A percentile compares a stretch with the other conserved stretches of the same genome.
Conservation (phyloP, 2,113 vertebrate species). For the Xenus cinereus region DNA sequence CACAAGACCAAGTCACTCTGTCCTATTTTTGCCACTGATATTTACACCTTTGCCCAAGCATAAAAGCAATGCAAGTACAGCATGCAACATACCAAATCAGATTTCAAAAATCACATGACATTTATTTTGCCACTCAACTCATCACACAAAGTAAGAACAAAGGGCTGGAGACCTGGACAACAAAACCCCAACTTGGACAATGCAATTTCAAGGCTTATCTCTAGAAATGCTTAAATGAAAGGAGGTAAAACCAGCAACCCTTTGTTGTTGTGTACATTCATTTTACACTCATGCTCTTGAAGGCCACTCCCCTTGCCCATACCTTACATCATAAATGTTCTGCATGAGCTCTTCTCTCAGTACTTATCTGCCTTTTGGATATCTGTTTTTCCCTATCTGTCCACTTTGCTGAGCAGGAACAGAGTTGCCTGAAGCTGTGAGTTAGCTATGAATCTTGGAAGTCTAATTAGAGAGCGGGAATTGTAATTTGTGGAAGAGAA, state of each 20-base stretch:
- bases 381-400: neutral
- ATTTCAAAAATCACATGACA: neutral
- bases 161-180: neutral
- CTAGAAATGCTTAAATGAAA: neutral
- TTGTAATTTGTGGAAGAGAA: neutral
- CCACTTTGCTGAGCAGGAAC: neutral
- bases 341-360: neutral
- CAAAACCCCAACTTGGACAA: neutral
- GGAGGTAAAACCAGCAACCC: neutral
- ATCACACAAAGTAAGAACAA: neutral
- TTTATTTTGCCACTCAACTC: neutral
- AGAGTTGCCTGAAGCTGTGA: neutral
- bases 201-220: neutral
- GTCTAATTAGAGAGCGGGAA: neutral
- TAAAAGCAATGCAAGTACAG: neutral
- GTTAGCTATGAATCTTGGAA: neutral
- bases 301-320: neutral
- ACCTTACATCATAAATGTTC: neutral
- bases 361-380: neutral
- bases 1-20: neutral
- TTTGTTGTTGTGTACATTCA: neutral
- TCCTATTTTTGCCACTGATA: neutral
- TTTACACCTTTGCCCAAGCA: neutral
- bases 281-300: neutral
- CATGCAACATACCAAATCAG: neutral